Base-by-base conservation (phyloP, 2,113 vertebrate species). In the Murina feae region DNA sequence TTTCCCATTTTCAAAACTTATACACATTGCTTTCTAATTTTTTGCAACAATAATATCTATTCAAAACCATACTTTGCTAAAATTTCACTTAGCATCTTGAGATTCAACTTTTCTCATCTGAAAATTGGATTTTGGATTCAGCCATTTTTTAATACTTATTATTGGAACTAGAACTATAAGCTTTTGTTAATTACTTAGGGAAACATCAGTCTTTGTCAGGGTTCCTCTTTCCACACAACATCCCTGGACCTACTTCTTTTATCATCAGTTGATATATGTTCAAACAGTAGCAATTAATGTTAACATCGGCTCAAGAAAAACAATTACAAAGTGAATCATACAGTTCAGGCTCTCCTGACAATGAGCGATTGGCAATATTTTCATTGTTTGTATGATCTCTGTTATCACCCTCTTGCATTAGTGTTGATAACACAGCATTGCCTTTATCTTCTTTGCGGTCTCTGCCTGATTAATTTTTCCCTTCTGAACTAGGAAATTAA, bases 401-500 rank as follows among this genome's bases (percentile, higher is more conserved):
- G 30, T 76, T 93, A 76, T 81, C 65, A 37, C 16, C 28, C 39
- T 55, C 32, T 44, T 86, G 42, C 55, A 55, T 75, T 94, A 39
- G 21, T 80, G 16, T 55, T 74, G 86, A 76, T 87, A 92, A 32
- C 8, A 93, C 12, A 91, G 21, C 25, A 17, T 53, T 92, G 13
- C 37, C 4, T 92, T 90, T 90, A 86, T 84, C 75, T 89, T 93
- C 63, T 86, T 76, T 75, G 51, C 72, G 28, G 49, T 55, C 35
- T 37, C 35, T 80, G 21, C 39, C 42, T 95, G 37, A 78, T 79
- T 90, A 78, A 94, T 84, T 79, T 86, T 85, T 42, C n/a, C 16
- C n/a, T 75, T 88, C 47, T 92, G 71, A 94, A 81, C 39, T 49
- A 92, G 78, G 94, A 93, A 95, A 88, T 92, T 72, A 87, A 78